Conservation (phyloP, 2,797 vertebrate species). For the Pseudotriccus pelzelni region DNA sequence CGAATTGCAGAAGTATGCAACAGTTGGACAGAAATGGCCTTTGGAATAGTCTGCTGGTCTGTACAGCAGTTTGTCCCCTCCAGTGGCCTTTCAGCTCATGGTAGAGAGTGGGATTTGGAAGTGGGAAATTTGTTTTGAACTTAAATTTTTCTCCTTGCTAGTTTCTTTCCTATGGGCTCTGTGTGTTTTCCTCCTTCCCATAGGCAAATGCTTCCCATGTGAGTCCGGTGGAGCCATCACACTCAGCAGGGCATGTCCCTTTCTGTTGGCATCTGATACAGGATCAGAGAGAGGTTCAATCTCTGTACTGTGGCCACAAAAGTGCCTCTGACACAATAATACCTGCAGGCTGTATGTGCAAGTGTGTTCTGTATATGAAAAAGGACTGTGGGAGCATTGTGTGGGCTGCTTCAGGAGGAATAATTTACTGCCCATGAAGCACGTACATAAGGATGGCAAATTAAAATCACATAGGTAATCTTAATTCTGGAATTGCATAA, state of each 20-base stretch:
- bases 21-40: neutral
- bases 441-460: neutral
- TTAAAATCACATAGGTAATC: neutral
- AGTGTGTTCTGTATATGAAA: neutral
- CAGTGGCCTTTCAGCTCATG: neutral
- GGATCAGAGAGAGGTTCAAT: neutral
- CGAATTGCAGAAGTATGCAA: neutral
- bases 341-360: neutral
- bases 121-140: neutral
- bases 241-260: neutral
- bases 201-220: neutral
- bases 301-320: neutral
- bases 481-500: neutral
- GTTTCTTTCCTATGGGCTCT: neutral
- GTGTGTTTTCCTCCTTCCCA: neutral
- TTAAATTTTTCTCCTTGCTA: neutral
- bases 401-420: neutral
- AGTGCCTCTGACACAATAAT: accelerated
- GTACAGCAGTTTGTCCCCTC: neutral
- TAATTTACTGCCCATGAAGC: neutral
- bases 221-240: neutral
- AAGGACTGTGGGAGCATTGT: neutral
- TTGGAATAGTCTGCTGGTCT: neutral
- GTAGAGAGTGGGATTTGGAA: neutral
- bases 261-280: neutral